Percentiles rank a stretch among this genome's conserved stretches.
Conservation (phyloP, 1,140 invertebrate species). For the Steinernema khuongi region DNA sequence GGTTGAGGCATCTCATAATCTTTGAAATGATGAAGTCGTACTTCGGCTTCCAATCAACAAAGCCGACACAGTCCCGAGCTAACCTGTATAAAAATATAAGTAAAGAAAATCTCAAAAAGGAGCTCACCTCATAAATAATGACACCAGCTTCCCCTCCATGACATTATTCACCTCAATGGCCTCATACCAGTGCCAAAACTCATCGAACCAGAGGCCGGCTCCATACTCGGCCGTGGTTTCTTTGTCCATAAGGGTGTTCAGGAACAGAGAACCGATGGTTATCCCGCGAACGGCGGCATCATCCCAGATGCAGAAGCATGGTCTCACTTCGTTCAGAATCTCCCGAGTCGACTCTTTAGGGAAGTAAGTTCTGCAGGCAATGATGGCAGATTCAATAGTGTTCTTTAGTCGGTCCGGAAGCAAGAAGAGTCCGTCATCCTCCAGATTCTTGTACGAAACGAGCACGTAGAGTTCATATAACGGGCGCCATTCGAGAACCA, state of each 20-base stretch:
- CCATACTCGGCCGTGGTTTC: conserved; percentile 22
- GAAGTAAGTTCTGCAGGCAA: conserved; percentile 66
- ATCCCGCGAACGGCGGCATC: conserved; percentile 12
- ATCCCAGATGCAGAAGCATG: conserved; percentile 20
- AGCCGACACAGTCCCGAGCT: conserved; percentile 72
- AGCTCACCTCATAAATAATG: conserved; percentile 45
- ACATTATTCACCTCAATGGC: conserved; percentile 32
- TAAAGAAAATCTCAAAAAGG: conserved; percentile 18
- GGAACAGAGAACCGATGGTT: conserved; percentile 2
- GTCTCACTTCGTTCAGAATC: conserved; percentile 73
- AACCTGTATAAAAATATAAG: conserved; percentile 65
- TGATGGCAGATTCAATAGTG: conserved; percentile 38
- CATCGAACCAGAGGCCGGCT: conserved; percentile 72
- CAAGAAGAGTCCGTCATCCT: conserved; percentile 57
- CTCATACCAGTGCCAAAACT: conserved; percentile 64
- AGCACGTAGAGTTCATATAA: conserved; percentile 68
- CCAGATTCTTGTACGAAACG: conserved; percentile 54
- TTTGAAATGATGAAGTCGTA: conserved; percentile 70
- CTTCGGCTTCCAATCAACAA: conserved; percentile 72
- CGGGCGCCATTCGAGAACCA: conserved; percentile 78
- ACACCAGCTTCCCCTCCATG: conserved; percentile 43
- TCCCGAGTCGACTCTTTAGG: conserved; percentile 72
- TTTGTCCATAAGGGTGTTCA: neutral
- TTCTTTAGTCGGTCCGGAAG: conserved; percentile 64
- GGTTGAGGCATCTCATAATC: conserved; percentile 71